Base-by-base conservation (phyloP, 2,113 vertebrate genomes). In the Grammomys surdaster region DNA sequence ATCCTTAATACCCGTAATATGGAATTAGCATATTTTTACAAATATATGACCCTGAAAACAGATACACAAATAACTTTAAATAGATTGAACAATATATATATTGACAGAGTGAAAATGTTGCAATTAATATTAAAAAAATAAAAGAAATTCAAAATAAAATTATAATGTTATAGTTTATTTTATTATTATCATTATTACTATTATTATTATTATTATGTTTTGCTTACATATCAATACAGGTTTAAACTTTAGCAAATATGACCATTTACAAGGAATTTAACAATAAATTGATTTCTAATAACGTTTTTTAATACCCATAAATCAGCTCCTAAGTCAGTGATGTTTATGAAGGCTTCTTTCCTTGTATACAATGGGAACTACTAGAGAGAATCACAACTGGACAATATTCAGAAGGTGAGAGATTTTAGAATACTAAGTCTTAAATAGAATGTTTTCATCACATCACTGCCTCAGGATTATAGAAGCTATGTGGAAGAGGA, bases 331-430 rank as follows among this genome's bases (percentile, higher is more conserved):
- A 10, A 36, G 16, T 81, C 51, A 58, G 11, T 1, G 6, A 24
- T 16, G 36, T 24, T 26, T 36, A 82, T 22, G 40, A 7, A 40
- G 5, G 0, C 54, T 26, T 26, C 17, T 7, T 73, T 20, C 60
- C 11, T 82, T 82, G 5, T 40, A 82, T 13, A 36, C 13, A 0
- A 36, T 56, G 33, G 4, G 51, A 60, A 82, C 11, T 16, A 2
- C 24, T 14, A 26, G 8, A 40, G 54, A 7, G 5, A 36, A 11
- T 40, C 11, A 16, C 5, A 7, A 26, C 36, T 26, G 11, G 19
- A 40, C 10, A 82, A 14, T 3, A 31, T 6, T 0, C 4, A 22
- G 33, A 36, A 3, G 3, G 8, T 36, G 31, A 80, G 4, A 11
- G 31, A 56, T 5, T 58, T n/a, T 58, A 22, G 19, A 58, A 40